Evolutionary conservation across 2,797 vertebrate species (phyloP).

Genomic region (Chromis chromis): DNA sequence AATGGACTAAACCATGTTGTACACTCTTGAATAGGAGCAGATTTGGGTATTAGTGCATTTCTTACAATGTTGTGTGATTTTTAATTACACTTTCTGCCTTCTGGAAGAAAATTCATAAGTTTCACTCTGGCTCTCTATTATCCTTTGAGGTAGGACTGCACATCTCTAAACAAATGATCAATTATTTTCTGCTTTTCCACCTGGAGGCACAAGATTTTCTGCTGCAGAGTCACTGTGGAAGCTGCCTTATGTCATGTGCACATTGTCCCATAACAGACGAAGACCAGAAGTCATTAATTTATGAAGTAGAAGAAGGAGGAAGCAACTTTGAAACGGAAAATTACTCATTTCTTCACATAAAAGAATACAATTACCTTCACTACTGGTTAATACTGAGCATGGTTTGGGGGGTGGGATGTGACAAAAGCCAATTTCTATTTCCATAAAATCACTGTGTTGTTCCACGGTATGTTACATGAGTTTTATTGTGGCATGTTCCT

Average conservation of each 20-base stretch:
- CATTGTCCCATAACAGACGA: background rate
- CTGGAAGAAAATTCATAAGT: background rate
- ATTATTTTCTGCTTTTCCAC: background rate
- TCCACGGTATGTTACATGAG: background rate
- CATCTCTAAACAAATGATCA: slow-evolving; percentile 20
- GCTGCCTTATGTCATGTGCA: background rate
- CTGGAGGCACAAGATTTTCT: slow-evolving; percentile 8
- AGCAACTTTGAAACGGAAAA: background rate
- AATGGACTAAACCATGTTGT: background rate
- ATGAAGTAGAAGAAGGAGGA: background rate
- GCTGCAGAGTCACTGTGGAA: background rate
- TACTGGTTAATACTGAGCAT: background rate
- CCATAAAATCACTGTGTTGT: background rate
- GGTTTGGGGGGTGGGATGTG: background rate
- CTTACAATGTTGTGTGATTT: background rate
- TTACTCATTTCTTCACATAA: background rate
- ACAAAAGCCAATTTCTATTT: background rate
- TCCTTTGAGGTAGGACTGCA: background rate
- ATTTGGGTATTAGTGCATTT: background rate
- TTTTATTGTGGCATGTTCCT: background rate
- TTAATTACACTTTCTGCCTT: background rate
- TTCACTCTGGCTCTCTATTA: background rate
- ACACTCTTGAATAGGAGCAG: background rate
- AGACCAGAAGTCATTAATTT: background rate
- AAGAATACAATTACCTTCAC: background rate